These are phyloP conservation scores for Mastomys coucha DNA, from an alignment of 2,113 vertebrate species.

Conservation along the genomic window DNA sequence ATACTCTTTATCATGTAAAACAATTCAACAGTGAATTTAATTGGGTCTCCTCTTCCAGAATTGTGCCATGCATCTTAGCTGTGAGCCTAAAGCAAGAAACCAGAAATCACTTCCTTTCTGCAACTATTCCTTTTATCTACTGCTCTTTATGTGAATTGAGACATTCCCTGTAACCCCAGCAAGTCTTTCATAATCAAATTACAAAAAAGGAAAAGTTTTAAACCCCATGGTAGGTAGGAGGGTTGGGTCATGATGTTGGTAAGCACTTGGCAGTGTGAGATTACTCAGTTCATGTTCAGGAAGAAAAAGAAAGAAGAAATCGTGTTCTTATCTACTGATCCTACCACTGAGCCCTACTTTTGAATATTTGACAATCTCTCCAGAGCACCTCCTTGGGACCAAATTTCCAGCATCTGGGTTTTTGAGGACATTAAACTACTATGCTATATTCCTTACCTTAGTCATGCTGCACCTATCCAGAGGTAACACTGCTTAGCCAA, in stretches of 20 bases:
- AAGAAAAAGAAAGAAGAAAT: not conserved
- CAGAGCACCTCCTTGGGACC: not conserved
- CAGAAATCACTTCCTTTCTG: not conserved
- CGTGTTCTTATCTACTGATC: not conserved
- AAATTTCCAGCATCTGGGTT: not conserved
- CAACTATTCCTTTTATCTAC: not conserved
- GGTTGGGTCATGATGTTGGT: not conserved
- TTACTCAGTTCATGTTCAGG: not conserved
- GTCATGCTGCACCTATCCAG: not conserved
- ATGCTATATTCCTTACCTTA: not conserved
- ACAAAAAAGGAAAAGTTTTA: not conserved
- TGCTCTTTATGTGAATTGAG: not conserved
- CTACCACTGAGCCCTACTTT: not conserved
- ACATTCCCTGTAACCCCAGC: not conserved
- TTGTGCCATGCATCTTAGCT: not conserved
- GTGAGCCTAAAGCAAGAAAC: not conserved
- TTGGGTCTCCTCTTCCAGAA: not conserved
- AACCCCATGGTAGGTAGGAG: not conserved
- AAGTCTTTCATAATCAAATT: not conserved
- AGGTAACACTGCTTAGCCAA: not conserved
- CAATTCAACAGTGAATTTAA: conserved; percentile 47
- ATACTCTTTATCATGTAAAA: conserved; percentile 29
- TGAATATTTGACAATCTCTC: not conserved
- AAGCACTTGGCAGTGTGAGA: not conserved
- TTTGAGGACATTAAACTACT: not conserved